Evolutionary conservation across 2,888 invertebrate genomes (phyloP).

Genomic region (Eudasyphora cyanicolor): DNA sequence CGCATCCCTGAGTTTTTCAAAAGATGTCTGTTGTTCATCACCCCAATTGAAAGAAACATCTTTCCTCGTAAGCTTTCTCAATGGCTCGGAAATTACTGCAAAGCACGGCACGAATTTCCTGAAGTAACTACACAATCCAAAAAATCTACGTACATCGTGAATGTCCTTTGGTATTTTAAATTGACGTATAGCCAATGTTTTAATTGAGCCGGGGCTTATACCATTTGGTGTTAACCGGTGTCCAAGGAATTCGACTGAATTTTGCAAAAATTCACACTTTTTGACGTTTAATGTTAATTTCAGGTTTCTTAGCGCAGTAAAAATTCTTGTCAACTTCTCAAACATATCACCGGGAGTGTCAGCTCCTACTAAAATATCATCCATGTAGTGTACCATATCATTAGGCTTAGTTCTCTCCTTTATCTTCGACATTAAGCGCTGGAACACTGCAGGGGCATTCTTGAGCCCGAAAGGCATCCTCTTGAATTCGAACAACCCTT

Average conservation of each 20-base stretch:
- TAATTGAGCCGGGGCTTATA: constrained; percentile 28
- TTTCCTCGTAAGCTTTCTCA: constrained; percentile 13
- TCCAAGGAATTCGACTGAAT: constrained; percentile 37
- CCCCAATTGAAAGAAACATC: constrained; percentile 18
- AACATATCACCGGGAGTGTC: constrained; percentile 22
- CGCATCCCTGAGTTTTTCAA: background rate
- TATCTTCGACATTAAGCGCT: constrained; percentile 42
- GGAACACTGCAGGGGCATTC: constrained; percentile 47
- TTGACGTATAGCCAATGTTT: constrained; percentile 13
- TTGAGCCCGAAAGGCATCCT: constrained; percentile 56
- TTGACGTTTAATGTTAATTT: constrained; percentile 25
- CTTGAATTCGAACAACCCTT: too few species aligned
- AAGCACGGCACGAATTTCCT: constrained; percentile 31
- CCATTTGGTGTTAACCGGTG: constrained; percentile 35
- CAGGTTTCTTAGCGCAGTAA: background rate
- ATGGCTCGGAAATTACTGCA: constrained; percentile 22
- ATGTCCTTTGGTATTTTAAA: constrained; percentile 27
- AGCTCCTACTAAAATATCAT: constrained; percentile 56
- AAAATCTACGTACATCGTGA: constrained; percentile 32
- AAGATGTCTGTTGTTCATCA: background rate
- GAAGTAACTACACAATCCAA: constrained; percentile 34
- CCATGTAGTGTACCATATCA: too few species aligned
- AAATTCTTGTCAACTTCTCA: constrained; percentile 31
- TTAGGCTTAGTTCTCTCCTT: constrained; percentile 32
- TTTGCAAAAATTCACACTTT: constrained; percentile 9